A percentile compares a stretch with the other conserved stretches of the same genome.
These are phyloP conservation scores for Hydrozoanthus gracilis DNA, from an alignment of 92 coral and sea anemone species.

Conservation along the genomic window DNA sequence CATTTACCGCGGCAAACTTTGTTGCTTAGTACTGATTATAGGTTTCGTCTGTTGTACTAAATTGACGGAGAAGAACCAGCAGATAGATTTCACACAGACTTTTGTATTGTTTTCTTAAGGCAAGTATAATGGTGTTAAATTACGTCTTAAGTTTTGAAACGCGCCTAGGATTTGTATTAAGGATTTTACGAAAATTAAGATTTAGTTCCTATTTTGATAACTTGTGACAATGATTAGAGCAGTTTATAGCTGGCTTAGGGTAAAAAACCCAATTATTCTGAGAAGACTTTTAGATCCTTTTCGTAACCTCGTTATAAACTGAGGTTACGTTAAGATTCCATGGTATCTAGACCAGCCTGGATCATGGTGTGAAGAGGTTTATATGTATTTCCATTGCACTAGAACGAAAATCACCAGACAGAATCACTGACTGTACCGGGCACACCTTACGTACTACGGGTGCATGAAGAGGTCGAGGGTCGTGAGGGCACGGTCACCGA, in stretches of 20 bases:
- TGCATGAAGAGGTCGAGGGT: constrained; percentile 94
- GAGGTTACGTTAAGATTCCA: not conserved
- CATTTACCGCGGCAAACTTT: too few species aligned
- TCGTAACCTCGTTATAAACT: too few species aligned
- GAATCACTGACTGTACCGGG: constrained; percentile 78
- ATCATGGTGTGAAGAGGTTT: not conserved
- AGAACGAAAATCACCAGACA: constrained; percentile 92
- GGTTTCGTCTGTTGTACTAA: too few species aligned
- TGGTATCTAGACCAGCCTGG: not conserved
- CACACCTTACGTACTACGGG: constrained; percentile 78
- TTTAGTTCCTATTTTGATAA: not conserved
- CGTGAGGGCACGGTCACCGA: constrained; percentile 97
- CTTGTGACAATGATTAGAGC: not conserved
- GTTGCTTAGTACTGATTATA: too few species aligned
- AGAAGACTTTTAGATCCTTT: too few species aligned
- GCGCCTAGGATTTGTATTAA: not conserved
- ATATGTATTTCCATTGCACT: not conserved
- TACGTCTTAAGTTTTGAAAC: too few species aligned
- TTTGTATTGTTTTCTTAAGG: too few species aligned
- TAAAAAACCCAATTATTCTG: too few species aligned
- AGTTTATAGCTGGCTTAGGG: not conserved
- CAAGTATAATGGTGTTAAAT: too few species aligned
- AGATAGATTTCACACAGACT: too few species aligned
- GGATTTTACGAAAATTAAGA: not conserved
- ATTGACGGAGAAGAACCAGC: too few species aligned